Base-by-base conservation (phyloP, 1,140 invertebrate genomes). In the Eupeodes corollae region DNA sequence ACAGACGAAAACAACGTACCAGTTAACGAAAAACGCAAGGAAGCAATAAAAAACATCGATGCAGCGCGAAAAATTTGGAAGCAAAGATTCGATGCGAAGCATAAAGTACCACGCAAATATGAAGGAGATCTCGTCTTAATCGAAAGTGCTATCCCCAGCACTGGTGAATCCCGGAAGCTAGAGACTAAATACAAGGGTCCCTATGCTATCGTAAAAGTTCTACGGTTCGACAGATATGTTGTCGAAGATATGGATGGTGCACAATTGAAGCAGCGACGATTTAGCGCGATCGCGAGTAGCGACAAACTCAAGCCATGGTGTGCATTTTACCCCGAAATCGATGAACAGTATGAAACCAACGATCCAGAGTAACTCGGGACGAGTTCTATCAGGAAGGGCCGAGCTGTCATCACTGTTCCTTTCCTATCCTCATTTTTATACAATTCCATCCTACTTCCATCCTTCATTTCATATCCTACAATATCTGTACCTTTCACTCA, bases 221-320 rank as follows among this genome's bases (percentile, higher is more conserved):
- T 55, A 19, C 31, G 41, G n/a, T 43, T 44, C 21, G 51, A 52
- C 34, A 30, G 51, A 16, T 55, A 52, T 37, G 44, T 52, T 8
- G 46, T 54, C 5, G 33, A 40, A 18, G 53, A 54, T 50, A 39
- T 52, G 6, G 47, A 52, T 3, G 47, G 50, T 12, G 49, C 48
- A 16, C 50, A 54, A 37, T 11, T 44, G 12, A 44, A 44, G 13
- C 34, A 50, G 21, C 48, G 39, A 40, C 50, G 44, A 15, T 54
- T 44, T 42, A 19, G 42, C 18, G 42, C 47, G 44, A 48, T 52
- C n/a, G 42, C 34, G 13, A 48, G 44, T 26, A 15, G 31, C 18
- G 44, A 49, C 43, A 15, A 34, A 15, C 31, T 52, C 3, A 49
- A 44, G n/a, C 38, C 37, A 9, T 42, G 41, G 41, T n/a, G n/a